phyloP scores from a whole-genome alignment of 2,797 vertebrate species.

The Smutsia gigantea region DNA sequence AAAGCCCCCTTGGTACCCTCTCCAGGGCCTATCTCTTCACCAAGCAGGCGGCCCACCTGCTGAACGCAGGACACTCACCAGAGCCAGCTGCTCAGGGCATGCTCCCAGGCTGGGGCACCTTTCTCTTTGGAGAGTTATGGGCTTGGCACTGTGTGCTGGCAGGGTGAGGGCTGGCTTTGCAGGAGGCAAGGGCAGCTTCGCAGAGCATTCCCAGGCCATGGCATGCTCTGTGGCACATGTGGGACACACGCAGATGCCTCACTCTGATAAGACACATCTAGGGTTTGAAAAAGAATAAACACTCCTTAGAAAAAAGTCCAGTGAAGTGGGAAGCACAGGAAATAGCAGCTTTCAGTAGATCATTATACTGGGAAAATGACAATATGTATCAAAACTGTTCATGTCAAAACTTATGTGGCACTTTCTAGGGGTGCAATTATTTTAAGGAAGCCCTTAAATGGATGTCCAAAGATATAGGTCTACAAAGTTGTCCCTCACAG shows the following conservation, averaged over 20 bases:
- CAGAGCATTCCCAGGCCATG: constrained; percentile 7
- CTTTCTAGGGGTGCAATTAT: background rate
- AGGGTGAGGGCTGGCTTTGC: background rate
- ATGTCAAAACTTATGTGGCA: background rate
- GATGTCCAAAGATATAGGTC: background rate
- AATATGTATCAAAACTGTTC: background rate
- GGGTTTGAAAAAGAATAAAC: background rate
- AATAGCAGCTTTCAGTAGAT: background rate
- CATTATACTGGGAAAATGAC: background rate
- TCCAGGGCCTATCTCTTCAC: background rate
- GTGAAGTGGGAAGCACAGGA: background rate
- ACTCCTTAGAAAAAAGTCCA: background rate
- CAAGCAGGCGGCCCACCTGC: background rate
- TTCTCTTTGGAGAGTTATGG: background rate
- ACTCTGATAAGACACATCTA: constrained; percentile 4
- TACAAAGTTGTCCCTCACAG: background rate
- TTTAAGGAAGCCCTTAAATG: background rate
- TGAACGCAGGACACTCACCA: constrained; percentile 54
- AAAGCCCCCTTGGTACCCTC: background rate
- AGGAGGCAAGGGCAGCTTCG: background rate
- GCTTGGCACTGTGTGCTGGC: background rate
- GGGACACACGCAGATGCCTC: background rate
- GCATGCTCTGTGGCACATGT: background rate
- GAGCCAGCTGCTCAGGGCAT: background rate
- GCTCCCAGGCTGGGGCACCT: background rate